Conservation (phyloP, 2,888 invertebrate species). For the Agrypnus murinus region DNA sequence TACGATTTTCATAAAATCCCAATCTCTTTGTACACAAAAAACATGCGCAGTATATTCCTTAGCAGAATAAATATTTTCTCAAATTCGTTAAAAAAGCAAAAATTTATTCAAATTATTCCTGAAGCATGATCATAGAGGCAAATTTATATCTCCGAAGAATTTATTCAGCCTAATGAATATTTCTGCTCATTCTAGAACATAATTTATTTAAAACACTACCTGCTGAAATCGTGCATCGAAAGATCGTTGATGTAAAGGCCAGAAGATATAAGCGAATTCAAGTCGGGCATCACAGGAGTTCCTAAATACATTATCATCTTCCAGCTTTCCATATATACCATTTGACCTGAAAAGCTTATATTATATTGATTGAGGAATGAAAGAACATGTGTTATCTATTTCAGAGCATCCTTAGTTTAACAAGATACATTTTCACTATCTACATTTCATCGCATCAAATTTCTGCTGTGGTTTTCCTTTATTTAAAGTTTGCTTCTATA, state of each 20-base stretch:
- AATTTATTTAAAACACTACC: conserved; percentile 72
- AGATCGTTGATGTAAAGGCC: conserved; percentile 98
- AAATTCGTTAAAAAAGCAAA: too few species aligned
- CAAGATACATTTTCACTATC: not conserved
- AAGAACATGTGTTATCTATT: too few species aligned
- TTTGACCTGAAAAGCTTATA: conserved; percentile 83
- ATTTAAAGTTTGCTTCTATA: not conserved
- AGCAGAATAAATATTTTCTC: too few species aligned
- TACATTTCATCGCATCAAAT: not conserved
- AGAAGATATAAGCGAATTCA: conserved; percentile 93
- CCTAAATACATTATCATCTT: conserved; percentile 97
- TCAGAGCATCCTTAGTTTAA: not conserved
- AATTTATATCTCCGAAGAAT: too few species aligned
- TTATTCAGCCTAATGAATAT: too few species aligned
- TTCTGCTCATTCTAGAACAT: too few species aligned
- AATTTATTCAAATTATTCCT: too few species aligned
- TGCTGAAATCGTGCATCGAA: conserved; percentile 99
- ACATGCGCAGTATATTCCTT: too few species aligned
- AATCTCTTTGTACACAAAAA: too few species aligned
- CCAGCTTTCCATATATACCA: conserved; percentile 99
- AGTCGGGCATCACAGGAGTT: conserved; percentile 96
- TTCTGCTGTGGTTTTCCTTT: not conserved
- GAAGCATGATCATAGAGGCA: too few species aligned
- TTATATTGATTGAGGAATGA: not conserved
- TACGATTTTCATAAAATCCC: too few species aligned